A percentile compares a stretch with the other conserved stretches of the same genome.
Conservation (phyloP, 2,797 vertebrate species). For the Emydoidea blandingii region DNA sequence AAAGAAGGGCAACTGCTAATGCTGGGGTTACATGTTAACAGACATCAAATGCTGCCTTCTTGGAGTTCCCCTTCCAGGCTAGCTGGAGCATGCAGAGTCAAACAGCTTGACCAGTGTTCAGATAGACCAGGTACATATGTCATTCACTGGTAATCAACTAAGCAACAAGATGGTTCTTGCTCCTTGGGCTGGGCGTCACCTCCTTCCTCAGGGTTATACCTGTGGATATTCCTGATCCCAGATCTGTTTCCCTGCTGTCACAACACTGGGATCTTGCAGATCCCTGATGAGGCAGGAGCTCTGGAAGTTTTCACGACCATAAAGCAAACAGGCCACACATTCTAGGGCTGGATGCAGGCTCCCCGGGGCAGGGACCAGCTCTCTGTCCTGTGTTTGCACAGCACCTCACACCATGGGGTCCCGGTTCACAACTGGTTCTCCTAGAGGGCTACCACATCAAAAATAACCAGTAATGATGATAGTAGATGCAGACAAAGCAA, state of each 20-base stretch:
- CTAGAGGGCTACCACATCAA: no score
- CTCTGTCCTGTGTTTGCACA: background rate
- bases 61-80: background rate
- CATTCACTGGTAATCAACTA: no score
- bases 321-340: background rate
- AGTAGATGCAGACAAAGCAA: background rate
- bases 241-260: background rate
- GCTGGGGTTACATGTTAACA: background rate
- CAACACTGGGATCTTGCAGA: background rate
- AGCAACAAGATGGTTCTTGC: background rate
- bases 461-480: background rate
- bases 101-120: background rate
- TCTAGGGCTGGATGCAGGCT: background rate
- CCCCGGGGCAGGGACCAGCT: background rate
- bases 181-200: background rate
- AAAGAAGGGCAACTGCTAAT: background rate
- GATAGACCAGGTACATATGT: no score
- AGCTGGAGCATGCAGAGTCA: background rate
- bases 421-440: no score
- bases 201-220: background rate
- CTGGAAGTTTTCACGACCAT: background rate
- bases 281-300: background rate
- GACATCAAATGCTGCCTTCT: background rate
- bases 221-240: no score
- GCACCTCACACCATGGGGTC: background rate